These are phyloP conservation scores for roundworm (Caenorhabditis elegans) DNA, from an alignment of 1,140 invertebrate genomes.

Conservation along the genomic window DNA sequence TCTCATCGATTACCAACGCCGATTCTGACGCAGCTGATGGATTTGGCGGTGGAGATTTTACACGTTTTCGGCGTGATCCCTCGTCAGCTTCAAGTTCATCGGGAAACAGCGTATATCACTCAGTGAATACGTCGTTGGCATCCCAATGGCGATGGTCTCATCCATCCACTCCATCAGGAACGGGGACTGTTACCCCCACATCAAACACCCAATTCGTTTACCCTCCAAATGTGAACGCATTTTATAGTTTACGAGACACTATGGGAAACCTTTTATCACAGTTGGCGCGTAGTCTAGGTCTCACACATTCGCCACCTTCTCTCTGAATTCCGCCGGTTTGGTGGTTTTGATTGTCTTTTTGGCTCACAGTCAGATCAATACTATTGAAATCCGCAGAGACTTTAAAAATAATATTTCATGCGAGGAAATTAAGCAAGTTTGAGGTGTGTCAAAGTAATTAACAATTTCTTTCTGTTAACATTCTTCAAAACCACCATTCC, in stretches of 20 bases:
- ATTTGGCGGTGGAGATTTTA: not conserved
- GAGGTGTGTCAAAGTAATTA: no score
- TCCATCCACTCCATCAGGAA: not conserved
- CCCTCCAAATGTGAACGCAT: not conserved
- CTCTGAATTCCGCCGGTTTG: not conserved
- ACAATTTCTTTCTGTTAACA: no score
- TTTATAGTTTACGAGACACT: not conserved
- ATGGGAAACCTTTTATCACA: not conserved
- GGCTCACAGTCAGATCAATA: no score
- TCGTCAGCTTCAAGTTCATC: not conserved
- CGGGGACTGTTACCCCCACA: not conserved
- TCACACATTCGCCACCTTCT: not conserved
- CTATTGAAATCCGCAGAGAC: no score
- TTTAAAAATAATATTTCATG: no score
- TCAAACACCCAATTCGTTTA: not conserved
- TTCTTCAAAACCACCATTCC: no score
- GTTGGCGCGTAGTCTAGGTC: not conserved
- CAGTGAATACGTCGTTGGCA: not conserved
- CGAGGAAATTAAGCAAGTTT: no score
- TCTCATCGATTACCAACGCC: not conserved
- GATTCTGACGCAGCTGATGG: not conserved
- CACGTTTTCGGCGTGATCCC: not conserved
- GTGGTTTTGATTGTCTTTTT: not conserved
- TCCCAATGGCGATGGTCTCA: conserved; percentile 2
- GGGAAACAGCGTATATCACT: conserved; percentile 2